Evolutionary conservation across 2,888 invertebrate species (phyloP).

Genomic region (Sarcophaga caerulescens): DNA sequence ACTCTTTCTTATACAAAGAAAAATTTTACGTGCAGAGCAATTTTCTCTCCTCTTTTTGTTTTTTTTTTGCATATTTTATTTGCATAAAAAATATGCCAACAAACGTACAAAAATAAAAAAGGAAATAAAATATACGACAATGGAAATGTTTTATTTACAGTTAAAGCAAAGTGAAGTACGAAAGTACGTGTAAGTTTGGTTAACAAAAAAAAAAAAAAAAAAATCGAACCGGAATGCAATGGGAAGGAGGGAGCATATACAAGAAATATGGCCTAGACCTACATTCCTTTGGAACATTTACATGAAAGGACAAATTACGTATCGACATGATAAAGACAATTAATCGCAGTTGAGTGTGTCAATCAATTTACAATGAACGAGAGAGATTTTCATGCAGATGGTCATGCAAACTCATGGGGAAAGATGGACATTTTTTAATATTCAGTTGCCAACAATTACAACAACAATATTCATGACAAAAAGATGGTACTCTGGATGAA

Average conservation of each 20-base stretch:
- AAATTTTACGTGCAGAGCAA: background rate
- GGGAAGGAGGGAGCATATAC: background rate
- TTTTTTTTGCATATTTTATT: background rate
- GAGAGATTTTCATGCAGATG: background rate
- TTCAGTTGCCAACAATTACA: no score
- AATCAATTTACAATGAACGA: background rate
- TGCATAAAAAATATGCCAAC: background rate
- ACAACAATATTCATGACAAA: no score
- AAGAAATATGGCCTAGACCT: constrained; percentile 15
- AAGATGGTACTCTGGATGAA: no score
- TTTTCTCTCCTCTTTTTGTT: background rate
- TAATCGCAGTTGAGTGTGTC: constrained; percentile 10
- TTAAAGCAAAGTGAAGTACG: constrained; percentile 6
- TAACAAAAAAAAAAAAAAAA: no score
- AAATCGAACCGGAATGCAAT: background rate
- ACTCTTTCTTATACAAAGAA: no score
- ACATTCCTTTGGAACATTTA: background rate
- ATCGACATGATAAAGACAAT: constrained; percentile 10
- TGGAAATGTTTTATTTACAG: constrained; percentile 37
- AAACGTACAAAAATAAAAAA: constrained; percentile 25
- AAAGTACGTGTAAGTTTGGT: background rate
- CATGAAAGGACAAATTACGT: background rate
- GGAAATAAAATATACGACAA: constrained; percentile 10
- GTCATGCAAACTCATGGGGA: background rate
- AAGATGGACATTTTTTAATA: background rate